Base-by-base conservation (phyloP, 2,113 vertebrate genomes). In the Amphiprion ocellaris region DNA sequence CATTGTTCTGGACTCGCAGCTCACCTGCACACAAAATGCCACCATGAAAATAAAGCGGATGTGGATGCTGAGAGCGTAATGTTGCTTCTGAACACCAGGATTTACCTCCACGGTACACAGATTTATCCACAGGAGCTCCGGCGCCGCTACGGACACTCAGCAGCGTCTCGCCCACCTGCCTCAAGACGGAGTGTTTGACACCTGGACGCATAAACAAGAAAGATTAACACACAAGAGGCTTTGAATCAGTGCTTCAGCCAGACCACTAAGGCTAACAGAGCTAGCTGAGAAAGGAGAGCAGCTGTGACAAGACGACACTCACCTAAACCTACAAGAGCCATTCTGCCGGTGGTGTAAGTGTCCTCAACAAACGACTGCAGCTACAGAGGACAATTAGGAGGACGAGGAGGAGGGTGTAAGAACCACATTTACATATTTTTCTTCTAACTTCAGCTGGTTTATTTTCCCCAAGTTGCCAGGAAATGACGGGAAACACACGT, bases 301-400 rank as follows among this genome's bases (percentile, higher is more conserved):
- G 39, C 16, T 17, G 30, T 19, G 47, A 78, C 6, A 17, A 47
- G n/a, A 52, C 26, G 50, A 67, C 46, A 89, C 92, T 93, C 75
- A 93, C 93, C 92, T 61, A 94, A 47, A 85, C 94, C 94, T 50
- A 95, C 93, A 12, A 99, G 94, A 81, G 96, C 96, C 96, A 99
- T 99, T 87, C 96, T 95, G 23, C 94, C 87, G 84, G 96, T 96
- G 73, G 95, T 98, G 91, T 97, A 98, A 91, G 96, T 91, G 90
- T 95, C 96, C 89, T 96, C 94, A 64, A 97, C 94, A 87, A 95
- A 97, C 39, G 94, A 91, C 59, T 96, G 96, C 81, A 99, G 94
- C 97, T 99, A 92, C 69, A 86, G 64, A 75, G 84, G 53, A 60
- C 56, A 37, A 72, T 8, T 23, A 79, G 30, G 30, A 30, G 30